Evolutionary conservation across 2,113 vertebrate species (phyloP).

Genomic region (Anarrhichthys ocellatus): DNA sequence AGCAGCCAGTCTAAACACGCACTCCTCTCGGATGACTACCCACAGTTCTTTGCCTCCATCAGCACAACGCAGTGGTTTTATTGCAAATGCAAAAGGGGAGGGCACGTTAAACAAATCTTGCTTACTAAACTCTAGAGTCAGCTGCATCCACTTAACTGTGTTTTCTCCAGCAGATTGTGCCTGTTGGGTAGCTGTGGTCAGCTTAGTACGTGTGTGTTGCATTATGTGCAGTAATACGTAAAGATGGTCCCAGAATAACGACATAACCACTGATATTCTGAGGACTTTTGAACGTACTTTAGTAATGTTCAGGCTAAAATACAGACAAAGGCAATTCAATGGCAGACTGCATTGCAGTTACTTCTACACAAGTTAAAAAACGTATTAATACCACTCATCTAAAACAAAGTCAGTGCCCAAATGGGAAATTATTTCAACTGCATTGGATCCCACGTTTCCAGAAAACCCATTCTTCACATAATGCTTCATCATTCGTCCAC

Average conservation of each 20-base stretch:
- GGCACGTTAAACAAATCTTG: conserved; percentile 32
- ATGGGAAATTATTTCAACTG: conserved; percentile 53
- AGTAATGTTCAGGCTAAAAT: neutral
- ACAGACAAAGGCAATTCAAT: neutral
- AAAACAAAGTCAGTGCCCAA: neutral
- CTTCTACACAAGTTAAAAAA: neutral
- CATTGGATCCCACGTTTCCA: conserved; percentile 76
- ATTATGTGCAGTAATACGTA: neutral
- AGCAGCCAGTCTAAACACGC: conserved; percentile 48
- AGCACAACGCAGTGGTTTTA: conserved; percentile 28
- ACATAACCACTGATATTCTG: neutral
- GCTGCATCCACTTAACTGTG: conserved; percentile 4
- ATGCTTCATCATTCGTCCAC: conserved; percentile 13
- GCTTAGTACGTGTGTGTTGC: neutral
- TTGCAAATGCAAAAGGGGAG: conserved; percentile 20
- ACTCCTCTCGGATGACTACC: conserved; percentile 17
- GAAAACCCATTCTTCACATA: conserved; percentile 40
- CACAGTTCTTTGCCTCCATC: conserved; percentile 48
- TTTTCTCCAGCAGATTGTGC: conserved; percentile 22
- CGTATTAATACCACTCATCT: neutral
- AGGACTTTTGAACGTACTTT: neutral
- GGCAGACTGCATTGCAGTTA: neutral
- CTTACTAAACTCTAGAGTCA: conserved; percentile 32
- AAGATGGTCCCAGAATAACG: conserved; percentile 1
- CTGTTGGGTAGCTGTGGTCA: conserved; percentile 9